Conservation (phyloP, 2,888 invertebrate species). For the Andrena bicolor region DNA sequence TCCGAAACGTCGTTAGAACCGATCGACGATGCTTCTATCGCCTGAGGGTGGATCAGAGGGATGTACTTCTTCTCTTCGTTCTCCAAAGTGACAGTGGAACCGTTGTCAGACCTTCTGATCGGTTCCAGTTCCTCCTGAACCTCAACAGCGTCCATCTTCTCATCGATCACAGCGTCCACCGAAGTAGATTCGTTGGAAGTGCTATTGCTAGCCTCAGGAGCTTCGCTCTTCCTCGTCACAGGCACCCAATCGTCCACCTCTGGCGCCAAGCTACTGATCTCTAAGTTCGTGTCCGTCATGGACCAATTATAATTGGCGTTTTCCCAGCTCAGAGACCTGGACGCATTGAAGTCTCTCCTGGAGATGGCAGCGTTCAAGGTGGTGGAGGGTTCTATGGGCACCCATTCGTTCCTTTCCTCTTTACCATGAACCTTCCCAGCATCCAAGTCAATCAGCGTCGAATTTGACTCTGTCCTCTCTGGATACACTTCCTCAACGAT, state of each 20-base stretch:
- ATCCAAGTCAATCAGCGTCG: background rate
- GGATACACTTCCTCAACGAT: constrained; percentile 49
- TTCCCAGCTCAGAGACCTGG: constrained; percentile 71
- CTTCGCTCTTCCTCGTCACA: constrained; percentile 48
- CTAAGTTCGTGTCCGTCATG: constrained; percentile 58
- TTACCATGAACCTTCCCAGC: background rate
- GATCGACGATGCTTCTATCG: constrained; percentile 43
- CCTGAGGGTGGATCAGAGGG: constrained; percentile 75
- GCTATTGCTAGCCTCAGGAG: background rate
- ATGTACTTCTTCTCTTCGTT: constrained; percentile 77
- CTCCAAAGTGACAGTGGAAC: background rate
- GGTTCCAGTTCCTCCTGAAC: background rate
- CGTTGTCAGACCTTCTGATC: background rate
- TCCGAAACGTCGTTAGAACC: constrained; percentile 54
- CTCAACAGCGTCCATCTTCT: background rate
- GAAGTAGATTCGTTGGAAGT: background rate
- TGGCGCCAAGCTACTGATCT: constrained; percentile 58
- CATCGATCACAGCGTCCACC: background rate
- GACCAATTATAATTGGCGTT: constrained; percentile 72
- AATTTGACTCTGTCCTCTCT: background rate
- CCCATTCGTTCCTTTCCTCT: constrained; percentile 68
- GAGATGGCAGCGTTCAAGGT: background rate
- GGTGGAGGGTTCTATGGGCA: constrained; percentile 61
- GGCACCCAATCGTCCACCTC: constrained; percentile 80
- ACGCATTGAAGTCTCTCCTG: constrained; percentile 46